Evolutionary conservation across 2,113 vertebrate species (phyloP), one percentile per base, ranked within the genome.

Genomic region (Turnix velox): DNA sequence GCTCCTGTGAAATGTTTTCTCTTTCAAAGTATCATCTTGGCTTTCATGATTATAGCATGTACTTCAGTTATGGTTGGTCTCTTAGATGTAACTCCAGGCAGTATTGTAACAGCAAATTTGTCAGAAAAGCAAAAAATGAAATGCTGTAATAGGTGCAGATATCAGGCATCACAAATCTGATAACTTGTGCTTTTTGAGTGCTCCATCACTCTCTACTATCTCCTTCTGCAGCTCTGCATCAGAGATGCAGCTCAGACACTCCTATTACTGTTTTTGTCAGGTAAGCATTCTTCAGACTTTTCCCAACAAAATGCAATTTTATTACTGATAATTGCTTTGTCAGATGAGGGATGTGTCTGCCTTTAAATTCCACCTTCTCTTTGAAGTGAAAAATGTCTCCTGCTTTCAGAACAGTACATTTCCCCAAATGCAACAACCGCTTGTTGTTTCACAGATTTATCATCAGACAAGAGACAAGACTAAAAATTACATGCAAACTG

Each of bases 401-500:
- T 68, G 45, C n/a, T 88, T 77, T n/a, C 31, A 68, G 84, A 86
- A 28, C 17, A 58, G 7, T 24, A 10, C 2, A 0, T 77, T 90
- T 83, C 87, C 58, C 46, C 46, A 84, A 84, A 61, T 45, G 55
- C 17, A 69, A 9, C 25, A 57, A 9, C 73, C 49, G 57, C 2
- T 1, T 51, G 81, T 74, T 14, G 45, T 73, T 81, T 66, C 73
- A 61, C 11, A 87, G 28, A 86, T 86, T 76, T 77, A 51, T 71
- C 82, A 57, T 30, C 22, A 2, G 39, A 75, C 14, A 84, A 66
- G 23, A 63, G 12, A n/a, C 31, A 85, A 65, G 49, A 80, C 7
- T 48, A 30, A 89, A 87, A 89, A 78, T 67, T 87, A 39, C 30
- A 58, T 73, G 46, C 35, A 87, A 80, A 91, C 14, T 58, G 45